Percentiles rank a stretch among this genome's conserved stretches.
Evolutionary conservation across 64 coral and sea anemone species (phyloP).

Genomic region (Porites australiensis): DNA sequence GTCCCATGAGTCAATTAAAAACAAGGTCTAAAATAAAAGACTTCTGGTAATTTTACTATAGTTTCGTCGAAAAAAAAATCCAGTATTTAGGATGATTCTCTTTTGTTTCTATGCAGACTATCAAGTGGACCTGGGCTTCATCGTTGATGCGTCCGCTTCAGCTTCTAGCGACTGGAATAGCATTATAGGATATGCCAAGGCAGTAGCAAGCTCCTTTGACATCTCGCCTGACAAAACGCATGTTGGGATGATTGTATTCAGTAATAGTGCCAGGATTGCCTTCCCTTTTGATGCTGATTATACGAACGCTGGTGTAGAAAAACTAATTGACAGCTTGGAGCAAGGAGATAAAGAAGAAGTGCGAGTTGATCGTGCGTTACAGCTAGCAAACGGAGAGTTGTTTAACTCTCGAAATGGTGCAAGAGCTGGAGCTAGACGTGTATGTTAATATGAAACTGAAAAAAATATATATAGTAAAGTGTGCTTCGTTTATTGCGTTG

Average conservation of each 20-base stretch:
- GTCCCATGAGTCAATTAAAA: too few relatives aligned
- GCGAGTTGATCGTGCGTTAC: constrained; percentile 56
- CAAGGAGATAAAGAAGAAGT: background rate
- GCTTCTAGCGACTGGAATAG: background rate
- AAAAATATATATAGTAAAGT: background rate
- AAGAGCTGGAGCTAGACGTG: constrained; percentile 52
- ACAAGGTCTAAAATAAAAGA: too few relatives aligned
- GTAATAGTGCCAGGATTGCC: constrained; percentile 41
- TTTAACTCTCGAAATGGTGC: constrained; percentile 53
- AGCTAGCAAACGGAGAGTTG: constrained; percentile 46
- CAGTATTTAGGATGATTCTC: too few relatives aligned
- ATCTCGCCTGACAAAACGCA: constrained; percentile 41
- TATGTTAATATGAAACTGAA: background rate
- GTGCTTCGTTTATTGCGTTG: too few relatives aligned
- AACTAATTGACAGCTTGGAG: constrained; percentile 50
- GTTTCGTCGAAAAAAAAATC: too few relatives aligned
- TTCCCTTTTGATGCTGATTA: constrained; percentile 73
- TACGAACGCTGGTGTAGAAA: constrained; percentile 25
- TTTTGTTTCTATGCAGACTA: background rate
- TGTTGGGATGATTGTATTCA: constrained; percentile 61
- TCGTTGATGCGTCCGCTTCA: constrained; percentile 54
- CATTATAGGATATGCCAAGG: constrained; percentile 36
- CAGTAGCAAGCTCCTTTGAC: constrained; percentile 54
- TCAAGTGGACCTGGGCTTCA: constrained; percentile 67
- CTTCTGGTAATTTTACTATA: too few relatives aligned